Percentiles rank a stretch among this genome's conserved stretches.
Evolutionary conservation across 2,113 vertebrate species (phyloP).

Genomic region (Vombatus ursinus): DNA sequence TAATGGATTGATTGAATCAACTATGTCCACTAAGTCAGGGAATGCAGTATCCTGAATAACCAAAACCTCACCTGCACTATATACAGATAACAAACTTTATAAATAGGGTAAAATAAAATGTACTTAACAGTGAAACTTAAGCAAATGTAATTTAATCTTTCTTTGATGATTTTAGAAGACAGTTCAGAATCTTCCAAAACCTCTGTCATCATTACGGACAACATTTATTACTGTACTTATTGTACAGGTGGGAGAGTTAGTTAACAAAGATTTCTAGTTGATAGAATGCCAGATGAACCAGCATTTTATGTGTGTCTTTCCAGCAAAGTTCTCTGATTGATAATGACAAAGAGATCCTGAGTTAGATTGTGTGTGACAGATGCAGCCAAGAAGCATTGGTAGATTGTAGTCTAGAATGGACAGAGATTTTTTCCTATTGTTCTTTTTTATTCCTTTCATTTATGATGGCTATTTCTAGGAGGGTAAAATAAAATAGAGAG

Average conservation of each 20-base stretch:
- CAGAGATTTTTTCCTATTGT: neutral
- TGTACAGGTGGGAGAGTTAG: neutral
- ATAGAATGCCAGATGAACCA: neutral
- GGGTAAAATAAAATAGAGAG: neutral
- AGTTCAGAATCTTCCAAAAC: neutral
- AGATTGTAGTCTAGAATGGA: neutral
- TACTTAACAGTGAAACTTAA: neutral
- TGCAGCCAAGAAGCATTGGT: neutral
- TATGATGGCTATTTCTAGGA: neutral
- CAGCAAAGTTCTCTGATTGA: neutral
- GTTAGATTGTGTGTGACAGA: neutral
- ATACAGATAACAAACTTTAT: neutral
- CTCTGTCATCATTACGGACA: neutral
- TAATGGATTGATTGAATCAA: neutral
- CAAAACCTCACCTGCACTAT: too few relatives aligned
- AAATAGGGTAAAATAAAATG: neutral
- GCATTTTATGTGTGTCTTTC: neutral
- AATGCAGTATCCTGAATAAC: neutral
- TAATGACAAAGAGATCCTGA: neutral
- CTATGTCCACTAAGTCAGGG: neutral
- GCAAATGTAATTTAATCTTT: neutral
- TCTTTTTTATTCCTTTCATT: neutral
- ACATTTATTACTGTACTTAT: neutral
- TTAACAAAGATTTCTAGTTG: neutral
- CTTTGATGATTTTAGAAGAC: neutral